A percentile compares a stretch with the other conserved stretches of the same genome.
These are phyloP conservation scores for Probaryconus sp. DNA, from an alignment of 1,140 invertebrate species.

Conservation along the genomic window DNA sequence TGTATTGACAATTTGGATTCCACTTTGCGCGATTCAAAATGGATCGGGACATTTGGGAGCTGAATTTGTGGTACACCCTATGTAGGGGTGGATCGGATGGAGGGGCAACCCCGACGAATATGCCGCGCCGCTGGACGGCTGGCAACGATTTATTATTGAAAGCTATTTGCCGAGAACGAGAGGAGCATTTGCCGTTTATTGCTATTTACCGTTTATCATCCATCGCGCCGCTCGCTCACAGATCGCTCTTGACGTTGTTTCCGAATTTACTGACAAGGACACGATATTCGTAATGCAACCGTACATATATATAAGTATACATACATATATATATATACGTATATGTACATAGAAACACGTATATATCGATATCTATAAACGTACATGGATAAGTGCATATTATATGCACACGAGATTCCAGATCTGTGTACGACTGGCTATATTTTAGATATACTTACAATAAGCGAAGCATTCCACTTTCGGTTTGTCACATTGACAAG, in stretches of 20 bases:
- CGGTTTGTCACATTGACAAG: too few species aligned
- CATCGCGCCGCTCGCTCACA: constrained; percentile 57
- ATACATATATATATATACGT: constrained; percentile 3
- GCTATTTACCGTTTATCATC: constrained; percentile 66
- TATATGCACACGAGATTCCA: too few species aligned
- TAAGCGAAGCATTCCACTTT: too few species aligned
- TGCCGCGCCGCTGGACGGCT: constrained; percentile 59
- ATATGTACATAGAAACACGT: not conserved
- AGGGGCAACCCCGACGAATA: constrained; percentile 56
- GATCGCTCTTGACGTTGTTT: constrained; percentile 60
- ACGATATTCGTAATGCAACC: constrained; percentile 51
- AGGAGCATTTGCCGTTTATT: constrained; percentile 65
- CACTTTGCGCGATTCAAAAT: constrained; percentile 35
- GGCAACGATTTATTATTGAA: constrained; percentile 66
- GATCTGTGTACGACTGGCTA: too few species aligned
- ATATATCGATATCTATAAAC: not conserved
- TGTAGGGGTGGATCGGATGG: constrained; percentile 41
- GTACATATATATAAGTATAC: not conserved
- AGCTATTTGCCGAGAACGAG: constrained; percentile 66
- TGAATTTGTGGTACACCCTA: constrained; percentile 57
- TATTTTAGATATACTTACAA: too few species aligned
- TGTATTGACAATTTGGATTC: constrained; percentile 25
- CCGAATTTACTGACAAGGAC: constrained; percentile 56
- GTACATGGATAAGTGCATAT: not conserved
- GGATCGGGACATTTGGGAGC: not conserved